These are phyloP conservation scores for Drosophila varians DNA, from an alignment of 1,140 invertebrate species.

Conservation along the genomic window DNA sequence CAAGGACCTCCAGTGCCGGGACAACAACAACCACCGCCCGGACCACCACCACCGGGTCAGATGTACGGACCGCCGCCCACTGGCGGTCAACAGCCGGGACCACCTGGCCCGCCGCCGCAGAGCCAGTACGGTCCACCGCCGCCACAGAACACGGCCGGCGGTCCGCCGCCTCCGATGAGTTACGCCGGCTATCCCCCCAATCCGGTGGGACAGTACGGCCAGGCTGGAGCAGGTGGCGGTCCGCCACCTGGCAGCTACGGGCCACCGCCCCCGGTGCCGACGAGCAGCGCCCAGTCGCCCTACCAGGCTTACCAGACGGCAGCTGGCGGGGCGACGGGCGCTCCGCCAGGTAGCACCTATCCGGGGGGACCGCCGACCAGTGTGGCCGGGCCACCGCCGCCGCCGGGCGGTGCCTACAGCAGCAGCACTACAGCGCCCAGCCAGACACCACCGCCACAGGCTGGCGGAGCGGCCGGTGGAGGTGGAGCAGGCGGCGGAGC, in stretches of 20 bases:
- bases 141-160: constrained; percentile 59
- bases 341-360: constrained; percentile 60
- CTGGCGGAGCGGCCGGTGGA: constrained; percentile 17
- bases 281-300: constrained; percentile 62
- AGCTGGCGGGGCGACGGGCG: constrained; percentile 35
- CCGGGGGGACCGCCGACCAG: constrained; percentile 48
- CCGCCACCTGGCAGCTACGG: constrained; percentile 76
- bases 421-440: constrained; percentile 70
- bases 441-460: constrained; percentile 75
- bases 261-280: constrained; percentile 62
- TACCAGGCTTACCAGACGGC: constrained; percentile 59
- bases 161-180: constrained; percentile 71
- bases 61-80: constrained; percentile 82
- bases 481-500: constrained; percentile 35
- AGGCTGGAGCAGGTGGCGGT: constrained; percentile 52
- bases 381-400: constrained; percentile 59
- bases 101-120: constrained; percentile 62
- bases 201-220: constrained; percentile 73
- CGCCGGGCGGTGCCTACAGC: constrained; percentile 58
- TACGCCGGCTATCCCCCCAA: constrained; percentile 75
- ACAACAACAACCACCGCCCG: constrained; percentile 64
- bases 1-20: constrained; percentile 71
- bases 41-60: constrained; percentile 68
- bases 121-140: constrained; percentile 83
- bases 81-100: constrained; percentile 79